phyloP scores from a whole-genome alignment of 2,797 vertebrate species.

The Epinephelus malabaricus region DNA sequence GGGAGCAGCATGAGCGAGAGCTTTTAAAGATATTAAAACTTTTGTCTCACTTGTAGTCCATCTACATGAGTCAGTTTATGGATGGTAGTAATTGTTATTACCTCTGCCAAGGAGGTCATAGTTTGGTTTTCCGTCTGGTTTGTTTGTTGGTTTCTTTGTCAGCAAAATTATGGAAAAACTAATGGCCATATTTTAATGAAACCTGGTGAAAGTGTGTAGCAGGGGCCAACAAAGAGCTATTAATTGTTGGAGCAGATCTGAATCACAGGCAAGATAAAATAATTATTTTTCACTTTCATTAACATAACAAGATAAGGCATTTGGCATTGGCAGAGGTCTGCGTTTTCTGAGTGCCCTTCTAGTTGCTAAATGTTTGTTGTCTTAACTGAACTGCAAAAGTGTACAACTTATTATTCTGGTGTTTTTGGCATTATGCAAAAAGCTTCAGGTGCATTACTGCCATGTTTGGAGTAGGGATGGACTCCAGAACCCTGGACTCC shows the following conservation, averaged over 20 bases:
- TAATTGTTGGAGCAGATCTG: too few relatives aligned
- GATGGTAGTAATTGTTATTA: background rate
- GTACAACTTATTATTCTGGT: background rate
- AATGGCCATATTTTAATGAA: too few relatives aligned
- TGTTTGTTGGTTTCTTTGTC: background rate
- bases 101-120: too few relatives aligned
- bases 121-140: too few relatives aligned
- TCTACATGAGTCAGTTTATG: background rate
- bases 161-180: too few relatives aligned
- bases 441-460: background rate
- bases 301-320: too few relatives aligned
- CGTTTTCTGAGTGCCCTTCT: too few relatives aligned
- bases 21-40: background rate
- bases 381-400: background rate
- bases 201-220: too few relatives aligned
- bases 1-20: background rate
- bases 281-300: too few relatives aligned
- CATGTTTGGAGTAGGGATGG: background rate
- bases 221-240: too few relatives aligned
- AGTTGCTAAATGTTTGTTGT: background rate
- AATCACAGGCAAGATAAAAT: too few relatives aligned
- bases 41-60: background rate
- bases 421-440: background rate
- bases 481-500: constrained; percentile 3
- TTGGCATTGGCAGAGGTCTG: too few relatives aligned